Conservation (phyloP, 2,888 invertebrate genomes). For the Luffia ferchaultella region DNA sequence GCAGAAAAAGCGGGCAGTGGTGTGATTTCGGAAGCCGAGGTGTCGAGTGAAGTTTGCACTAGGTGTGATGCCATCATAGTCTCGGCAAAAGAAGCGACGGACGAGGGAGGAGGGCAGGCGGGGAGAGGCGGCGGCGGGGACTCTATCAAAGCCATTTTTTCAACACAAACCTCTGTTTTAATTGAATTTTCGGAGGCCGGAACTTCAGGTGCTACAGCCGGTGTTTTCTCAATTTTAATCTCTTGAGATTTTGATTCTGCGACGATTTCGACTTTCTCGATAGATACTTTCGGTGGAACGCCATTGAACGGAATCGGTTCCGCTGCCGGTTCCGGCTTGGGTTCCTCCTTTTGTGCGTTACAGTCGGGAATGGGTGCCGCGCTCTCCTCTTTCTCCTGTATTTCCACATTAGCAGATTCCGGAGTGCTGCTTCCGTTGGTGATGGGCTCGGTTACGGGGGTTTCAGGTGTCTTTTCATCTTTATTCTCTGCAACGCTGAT, state of each 20-base stretch:
- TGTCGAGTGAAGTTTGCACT: slow-evolving; percentile 25
- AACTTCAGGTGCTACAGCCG: slow-evolving; percentile 22
- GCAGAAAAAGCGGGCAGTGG: not conserved
- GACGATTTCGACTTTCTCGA: slow-evolving; percentile 19
- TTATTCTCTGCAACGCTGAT: slow-evolving; percentile 34
- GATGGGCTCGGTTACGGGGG: slow-evolving; percentile 57
- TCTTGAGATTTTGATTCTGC: slow-evolving; percentile 26
- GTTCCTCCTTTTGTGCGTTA: slow-evolving; percentile 24
- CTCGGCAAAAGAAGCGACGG: slow-evolving; percentile 78
- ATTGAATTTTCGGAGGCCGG: slow-evolving; percentile 50
- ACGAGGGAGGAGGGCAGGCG: slow-evolving; percentile 77
- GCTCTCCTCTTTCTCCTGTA: slow-evolving; percentile 18
- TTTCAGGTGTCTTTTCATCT: slow-evolving; percentile 53
- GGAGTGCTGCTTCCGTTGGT: slow-evolving; percentile 55
- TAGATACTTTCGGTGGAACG: slow-evolving; percentile 42
- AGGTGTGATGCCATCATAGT: slow-evolving; percentile 69
- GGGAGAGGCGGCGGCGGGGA: slow-evolving; percentile 77
- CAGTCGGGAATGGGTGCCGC: slow-evolving; percentile 22
- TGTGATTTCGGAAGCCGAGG: not conserved
- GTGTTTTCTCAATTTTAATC: slow-evolving; percentile 37
- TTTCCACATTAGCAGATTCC: slow-evolving; percentile 39
- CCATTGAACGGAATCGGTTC: slow-evolving; percentile 51
- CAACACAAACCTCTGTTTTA: slow-evolving; percentile 64
- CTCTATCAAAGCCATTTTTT: slow-evolving; percentile 69
- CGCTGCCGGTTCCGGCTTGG: slow-evolving; percentile 29